A percentile compares a stretch with the other conserved stretches of the same genome.
Conservation (phyloP, 2,888 invertebrate species). For the Mechanitis messenoides region DNA sequence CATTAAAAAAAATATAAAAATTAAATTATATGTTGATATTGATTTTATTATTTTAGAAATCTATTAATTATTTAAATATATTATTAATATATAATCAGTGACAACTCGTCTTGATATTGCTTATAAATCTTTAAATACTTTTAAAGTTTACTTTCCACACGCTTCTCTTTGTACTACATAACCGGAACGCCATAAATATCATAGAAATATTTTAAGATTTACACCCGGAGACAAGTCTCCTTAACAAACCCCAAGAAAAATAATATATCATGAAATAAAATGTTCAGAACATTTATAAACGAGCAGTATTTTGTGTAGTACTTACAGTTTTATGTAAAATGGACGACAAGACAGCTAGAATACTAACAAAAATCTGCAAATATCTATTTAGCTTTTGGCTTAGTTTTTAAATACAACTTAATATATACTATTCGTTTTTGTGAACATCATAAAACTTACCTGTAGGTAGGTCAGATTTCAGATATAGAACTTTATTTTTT, state of each 20-base stretch:
- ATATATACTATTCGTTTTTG: too few relatives aligned
- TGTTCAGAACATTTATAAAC: constrained; percentile 2
- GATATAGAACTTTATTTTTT: too few relatives aligned
- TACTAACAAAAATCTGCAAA: not conserved
- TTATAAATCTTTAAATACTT: not conserved
- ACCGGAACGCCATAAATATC: not conserved
- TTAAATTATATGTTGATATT: too few relatives aligned
- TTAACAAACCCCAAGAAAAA: not conserved
- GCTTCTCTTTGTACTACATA: not conserved
- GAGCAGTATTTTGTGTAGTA: not conserved
- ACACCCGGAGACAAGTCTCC: not conserved
- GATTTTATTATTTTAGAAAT: too few relatives aligned
- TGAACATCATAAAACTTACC: too few relatives aligned
- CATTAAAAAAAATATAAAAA: too few relatives aligned
- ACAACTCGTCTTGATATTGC: not conserved
- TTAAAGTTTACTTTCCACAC: not conserved
- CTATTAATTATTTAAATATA: too few relatives aligned
- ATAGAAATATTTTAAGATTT: constrained; percentile 1
- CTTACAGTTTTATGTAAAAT: not conserved
- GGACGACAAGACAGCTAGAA: not conserved
- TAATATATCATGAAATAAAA: constrained; percentile 6
- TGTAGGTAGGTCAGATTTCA: too few relatives aligned
- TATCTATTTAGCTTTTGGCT: not conserved
- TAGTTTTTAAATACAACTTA: too few relatives aligned
- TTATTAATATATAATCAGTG: too few relatives aligned